Conservation (phyloP, 2,888 invertebrate genomes). For the Dendrolimus pini region DNA sequence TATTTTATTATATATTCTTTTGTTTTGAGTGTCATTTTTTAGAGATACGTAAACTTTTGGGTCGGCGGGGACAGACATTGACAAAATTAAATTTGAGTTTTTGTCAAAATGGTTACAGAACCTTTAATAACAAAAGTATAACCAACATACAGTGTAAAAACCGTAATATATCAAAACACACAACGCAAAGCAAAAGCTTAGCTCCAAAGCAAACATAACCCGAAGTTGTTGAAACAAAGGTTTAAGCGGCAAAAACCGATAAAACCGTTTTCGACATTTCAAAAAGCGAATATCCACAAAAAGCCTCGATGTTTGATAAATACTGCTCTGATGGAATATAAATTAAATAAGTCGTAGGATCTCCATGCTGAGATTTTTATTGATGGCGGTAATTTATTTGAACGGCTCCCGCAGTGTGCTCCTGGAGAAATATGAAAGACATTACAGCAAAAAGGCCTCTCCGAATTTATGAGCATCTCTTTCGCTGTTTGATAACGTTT, state of each 20-base stretch:
- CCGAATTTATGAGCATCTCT: conserved; percentile 71
- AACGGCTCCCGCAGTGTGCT: conserved; percentile 71
- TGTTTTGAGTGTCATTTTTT: too few relatives aligned
- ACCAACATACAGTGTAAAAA: not conserved
- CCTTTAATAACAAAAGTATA: not conserved
- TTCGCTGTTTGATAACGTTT: conserved; percentile 60
- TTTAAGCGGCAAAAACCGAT: conserved; percentile 13
- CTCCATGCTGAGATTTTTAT: conserved; percentile 69
- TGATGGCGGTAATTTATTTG: conserved; percentile 74
- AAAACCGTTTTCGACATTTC: conserved; percentile 23
- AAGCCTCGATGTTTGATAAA: conserved; percentile 63
- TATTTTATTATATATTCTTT: too few relatives aligned
- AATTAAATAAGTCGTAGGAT: conserved; percentile 74
- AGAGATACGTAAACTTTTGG: too few relatives aligned
- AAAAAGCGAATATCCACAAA: conserved; percentile 30
- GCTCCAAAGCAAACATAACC: not conserved
- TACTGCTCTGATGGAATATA: conserved; percentile 69
- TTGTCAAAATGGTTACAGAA: too few relatives aligned
- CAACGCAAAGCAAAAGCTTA: not conserved
- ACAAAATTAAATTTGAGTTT: too few relatives aligned
- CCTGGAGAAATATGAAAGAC: conserved; percentile 72
- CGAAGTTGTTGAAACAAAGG: conserved; percentile 6
- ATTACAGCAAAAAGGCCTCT: conserved; percentile 73
- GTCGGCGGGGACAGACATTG: too few relatives aligned
- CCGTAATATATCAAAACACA: not conserved